phyloP scores from a whole-genome alignment of 2,113 vertebrate genomes.

The Malurus cyaneus region DNA sequence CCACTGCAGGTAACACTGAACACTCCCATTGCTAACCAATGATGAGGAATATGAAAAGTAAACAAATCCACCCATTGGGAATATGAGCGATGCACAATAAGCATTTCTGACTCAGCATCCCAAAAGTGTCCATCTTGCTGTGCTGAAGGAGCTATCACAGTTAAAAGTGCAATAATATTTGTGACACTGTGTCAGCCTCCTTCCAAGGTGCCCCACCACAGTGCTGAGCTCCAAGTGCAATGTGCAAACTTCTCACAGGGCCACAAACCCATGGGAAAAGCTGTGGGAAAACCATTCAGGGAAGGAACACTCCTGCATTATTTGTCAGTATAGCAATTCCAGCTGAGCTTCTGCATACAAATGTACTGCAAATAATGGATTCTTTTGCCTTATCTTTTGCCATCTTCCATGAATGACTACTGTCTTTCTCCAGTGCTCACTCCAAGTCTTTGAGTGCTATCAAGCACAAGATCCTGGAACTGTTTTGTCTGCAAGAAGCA shows the following conservation, averaged over 20 bases:
- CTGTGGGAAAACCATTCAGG: neutral
- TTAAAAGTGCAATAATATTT: neutral
- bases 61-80: fast-evolving
- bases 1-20: neutral
- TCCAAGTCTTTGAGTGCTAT: neutral
- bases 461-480: neutral
- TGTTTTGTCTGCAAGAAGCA: neutral
- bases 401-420: neutral
- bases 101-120: neutral
- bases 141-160: neutral
- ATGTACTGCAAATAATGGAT: neutral
- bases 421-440: neutral
- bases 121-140: neutral
- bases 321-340: neutral
- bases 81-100: neutral
- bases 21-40: fast-evolving
- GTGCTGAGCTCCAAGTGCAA: fast-evolving
- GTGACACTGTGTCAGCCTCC: neutral
- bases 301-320: neutral
- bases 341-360: neutral
- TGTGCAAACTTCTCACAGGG: neutral
- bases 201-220: neutral
- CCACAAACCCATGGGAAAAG: neutral
- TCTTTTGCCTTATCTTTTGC: neutral
- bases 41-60: neutral